Evolutionary conservation across 2,888 invertebrate species (phyloP), one percentile per base, ranked within the genome.

Genomic region (Leucania comma): DNA sequence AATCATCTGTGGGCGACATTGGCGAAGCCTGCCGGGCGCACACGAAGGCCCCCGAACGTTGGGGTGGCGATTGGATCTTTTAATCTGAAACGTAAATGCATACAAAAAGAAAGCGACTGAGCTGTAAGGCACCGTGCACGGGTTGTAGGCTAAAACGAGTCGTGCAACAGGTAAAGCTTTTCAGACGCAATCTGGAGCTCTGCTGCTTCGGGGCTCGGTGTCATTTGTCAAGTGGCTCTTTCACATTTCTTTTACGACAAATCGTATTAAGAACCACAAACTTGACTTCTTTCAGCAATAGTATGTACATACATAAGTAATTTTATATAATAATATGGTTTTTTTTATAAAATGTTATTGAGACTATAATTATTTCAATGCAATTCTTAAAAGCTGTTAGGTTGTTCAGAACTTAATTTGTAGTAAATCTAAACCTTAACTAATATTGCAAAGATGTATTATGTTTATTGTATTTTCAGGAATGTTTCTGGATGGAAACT

Each of bases 71-170:
- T 95, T 94, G 93, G 95, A 93, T 95, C 94, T 94, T 95, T 95
- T 96, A 96, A 96, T 95, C 95, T 95, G 93, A 93, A 95, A 95
- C 93, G 94, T 92, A 95, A 96, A 95, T 95, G 95, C 95, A 95
- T 92, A 92, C 90, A 94, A 94, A 95, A 95, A 93, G 92, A 92
- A 93, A 93, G 93, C 91, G 91, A 92, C 88, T 81, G 88, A 87
- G 89, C 80, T 89, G 91, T 90, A 90, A 92, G 92, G 91, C 88
- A 92, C 89, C 91, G 90, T 88, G 87, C 90, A 88, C 89, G 88
- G 89, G 89, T 90, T 91, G 89, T 90, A 88, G 88, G 88, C 88
- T 87, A 86, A 76, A 78, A 75, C 86, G 83, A 80, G 74, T 78
- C 80, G 88, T 82, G 93, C 95, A 95, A 95, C 95, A 95, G 94